Base-by-base conservation (phyloP, 2,113 vertebrate genomes). In the Sceloporus undulatus region DNA sequence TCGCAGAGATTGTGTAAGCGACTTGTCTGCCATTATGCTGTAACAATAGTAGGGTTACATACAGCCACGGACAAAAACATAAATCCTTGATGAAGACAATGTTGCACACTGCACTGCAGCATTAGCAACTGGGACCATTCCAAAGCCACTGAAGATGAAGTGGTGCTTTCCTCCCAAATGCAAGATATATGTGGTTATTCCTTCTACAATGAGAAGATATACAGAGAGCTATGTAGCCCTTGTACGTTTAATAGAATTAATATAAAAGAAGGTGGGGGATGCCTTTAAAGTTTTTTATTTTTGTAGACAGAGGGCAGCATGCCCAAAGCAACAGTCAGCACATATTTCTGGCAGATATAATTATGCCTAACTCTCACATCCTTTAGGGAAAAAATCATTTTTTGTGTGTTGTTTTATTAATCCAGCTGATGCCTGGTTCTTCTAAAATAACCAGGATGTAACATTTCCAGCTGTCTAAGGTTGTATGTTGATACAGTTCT, bases 301-400 rank as follows among this genome's bases (percentile, higher is more conserved):
- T 84, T 68, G 94, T 87, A 97, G 96, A 91, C 92, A 97, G 97
- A 95, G 97, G 97, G 97, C 97, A 97, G 96, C 93, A 96, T 88
- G 87, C 85, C 93, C 96, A 94, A 96, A 92, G 82, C 92, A 94
- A 94, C 82, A 62, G 77, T 9, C 1, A 68, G 34, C 83, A 79
- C 40, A 21, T 59, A 3, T 6, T 27, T 89, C 66, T 27, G 54
- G 76, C 19, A 2, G 65, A 52, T 38, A 93, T 88, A 85, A 90
- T 73, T 85, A 89, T 82, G 85, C 78, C 82, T 87, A 77, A 5
- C 52, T 85, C 40, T 85, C 8, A 27, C 48, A 42, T 42, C 71
- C 62, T 19, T 18, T 2, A 75, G n/a, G 71, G 42, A 85, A 19
- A 87, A 2, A 66, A 78, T 89, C 1, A 52, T 52, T 92, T 90